phyloP scores from a whole-genome alignment of 2,888 invertebrate genomes.

The Chymomyza procnemis region DNA sequence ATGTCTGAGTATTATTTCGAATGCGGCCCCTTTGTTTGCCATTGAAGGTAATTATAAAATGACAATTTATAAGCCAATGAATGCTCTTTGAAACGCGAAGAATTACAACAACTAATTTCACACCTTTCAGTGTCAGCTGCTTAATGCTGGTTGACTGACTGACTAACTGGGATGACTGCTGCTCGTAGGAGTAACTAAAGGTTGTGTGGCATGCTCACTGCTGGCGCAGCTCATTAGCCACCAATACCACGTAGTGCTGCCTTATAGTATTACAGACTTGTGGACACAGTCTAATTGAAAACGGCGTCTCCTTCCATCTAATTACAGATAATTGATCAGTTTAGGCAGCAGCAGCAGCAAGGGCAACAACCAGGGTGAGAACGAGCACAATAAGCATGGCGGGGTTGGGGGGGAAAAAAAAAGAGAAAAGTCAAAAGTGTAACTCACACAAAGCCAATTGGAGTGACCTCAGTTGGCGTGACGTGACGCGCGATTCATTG shows the following conservation, averaged over 20 bases:
- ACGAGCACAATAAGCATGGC: not conserved
- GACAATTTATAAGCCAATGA: constrained; percentile 2
- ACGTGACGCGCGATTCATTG: not conserved
- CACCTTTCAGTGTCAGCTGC: constrained; percentile 12
- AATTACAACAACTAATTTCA: constrained; percentile 3
- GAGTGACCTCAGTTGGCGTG: constrained; percentile 1
- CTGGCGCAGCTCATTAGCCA: not conserved
- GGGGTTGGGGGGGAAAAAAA: too few species aligned
- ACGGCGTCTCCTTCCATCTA: constrained; percentile 10
- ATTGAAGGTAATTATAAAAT: constrained; percentile 10
- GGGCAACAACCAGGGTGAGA: not conserved
- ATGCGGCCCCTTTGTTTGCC: constrained; percentile 18
- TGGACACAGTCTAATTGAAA: not conserved
- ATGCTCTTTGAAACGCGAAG: not conserved
- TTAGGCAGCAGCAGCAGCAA: too few species aligned
- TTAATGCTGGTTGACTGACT: not conserved
- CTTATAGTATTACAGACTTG: not conserved
- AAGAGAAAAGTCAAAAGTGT: not conserved
- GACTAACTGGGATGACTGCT: not conserved
- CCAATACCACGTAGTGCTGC: not conserved
- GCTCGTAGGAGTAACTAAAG: not conserved
- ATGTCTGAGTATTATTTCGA: constrained; percentile 33
- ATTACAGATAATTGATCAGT: constrained; percentile 56
- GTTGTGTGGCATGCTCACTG: not conserved
- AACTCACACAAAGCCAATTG: constrained; percentile 1